Base-by-base conservation (phyloP, 2,797 vertebrate genomes). In the Eremophila alpestris region DNA sequence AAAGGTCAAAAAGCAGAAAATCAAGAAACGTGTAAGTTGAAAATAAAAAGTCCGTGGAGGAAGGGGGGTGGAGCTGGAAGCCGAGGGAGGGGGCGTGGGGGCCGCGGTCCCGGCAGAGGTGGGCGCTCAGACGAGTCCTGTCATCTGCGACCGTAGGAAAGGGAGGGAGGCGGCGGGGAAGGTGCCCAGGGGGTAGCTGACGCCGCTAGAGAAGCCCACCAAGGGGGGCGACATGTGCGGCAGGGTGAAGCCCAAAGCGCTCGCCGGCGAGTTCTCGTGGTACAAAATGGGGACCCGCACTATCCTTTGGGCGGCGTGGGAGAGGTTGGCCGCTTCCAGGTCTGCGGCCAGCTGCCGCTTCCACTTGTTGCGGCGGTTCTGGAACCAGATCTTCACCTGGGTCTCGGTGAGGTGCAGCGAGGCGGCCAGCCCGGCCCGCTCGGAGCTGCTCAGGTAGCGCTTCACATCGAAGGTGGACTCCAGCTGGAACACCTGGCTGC, bases 381-480 rank as follows among this genome's bases (percentile, higher is more conserved):
- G 99, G 97, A 99, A 93, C 92, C 92, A 93, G 9, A 93, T 93
- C 98, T 99, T 99, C 86, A 99, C 99, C 97, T 99, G 99, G 7
- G 99, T 91, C 92, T 93, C 92, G 51, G 92, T 93, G 56, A 90
- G 92, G 74, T 93, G 92, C 24, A 93, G 83, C 40, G 92, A 9
- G 38, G 90, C 99, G 63, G 99, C 99, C 86, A 99, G 97, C 94
- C 99, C 99, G 96, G 99, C 99, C 60, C 99, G 97, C 97, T 99
- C 99, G 55, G 99, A 99, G 98, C 99, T 99, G 98, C 99, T 99
- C 97, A 99, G 98, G 98, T 99, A 99, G 51, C 99, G 98, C 96
- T 99, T 99, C 98, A 99, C 98, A 97, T 99, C 99, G 97, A 99
- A 99, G 13, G 99, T 99, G 87, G 99, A 99, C 95, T 99, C 99